Evolutionary conservation across 1,140 invertebrate species (phyloP), one percentile per base, ranked within the genome.

Genomic region (Drosophila lacertosa): DNA sequence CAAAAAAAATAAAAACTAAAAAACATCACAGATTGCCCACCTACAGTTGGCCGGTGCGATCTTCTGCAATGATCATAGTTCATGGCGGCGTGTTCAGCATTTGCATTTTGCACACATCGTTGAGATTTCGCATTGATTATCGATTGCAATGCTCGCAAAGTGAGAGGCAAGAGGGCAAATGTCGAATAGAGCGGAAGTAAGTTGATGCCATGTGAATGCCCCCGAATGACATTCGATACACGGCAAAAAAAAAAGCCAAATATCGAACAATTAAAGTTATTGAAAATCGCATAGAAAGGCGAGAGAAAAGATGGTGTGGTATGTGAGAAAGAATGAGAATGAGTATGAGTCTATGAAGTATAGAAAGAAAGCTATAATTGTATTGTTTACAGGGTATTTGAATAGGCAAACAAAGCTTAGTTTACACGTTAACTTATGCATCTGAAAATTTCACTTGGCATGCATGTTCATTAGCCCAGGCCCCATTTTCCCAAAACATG

Each of bases 41-140:
- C 78, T 71, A 74, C 69, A 42, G 51, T 51, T 55, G 79, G n/a
- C n/a, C 44, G 48, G 62, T 58, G 54, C 55, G 51, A 63, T 80
- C 66, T 69, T 48, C 77, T 42, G 53, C 59, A 73, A 63, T 54
- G 58, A 66, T 55, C 57, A 50, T 33, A 58, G 68, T 51, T 69
- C 79, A 72, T 45, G 35, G 60, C 64, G 35, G 60, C 64, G 54
- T 70, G 55, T 22, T 44, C 48, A 57, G 47, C 57, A 82, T 82
- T 82, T 81, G 69, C 63, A 81, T 82, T 82, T 77, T 73, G 58
- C 74, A 82, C 69, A 82, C 74, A 59, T 81, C 74, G 74, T 82
- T 82, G 59, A 47, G 68, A 71, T 71, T 44, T 65, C 33, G 62
- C 50, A 22, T 55, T 54, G 66, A 68, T 68, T 63, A 54, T 68